These are phyloP conservation scores for Heliothis virescens DNA, from an alignment of 1,140 invertebrate genomes.

Conservation along the genomic window DNA sequence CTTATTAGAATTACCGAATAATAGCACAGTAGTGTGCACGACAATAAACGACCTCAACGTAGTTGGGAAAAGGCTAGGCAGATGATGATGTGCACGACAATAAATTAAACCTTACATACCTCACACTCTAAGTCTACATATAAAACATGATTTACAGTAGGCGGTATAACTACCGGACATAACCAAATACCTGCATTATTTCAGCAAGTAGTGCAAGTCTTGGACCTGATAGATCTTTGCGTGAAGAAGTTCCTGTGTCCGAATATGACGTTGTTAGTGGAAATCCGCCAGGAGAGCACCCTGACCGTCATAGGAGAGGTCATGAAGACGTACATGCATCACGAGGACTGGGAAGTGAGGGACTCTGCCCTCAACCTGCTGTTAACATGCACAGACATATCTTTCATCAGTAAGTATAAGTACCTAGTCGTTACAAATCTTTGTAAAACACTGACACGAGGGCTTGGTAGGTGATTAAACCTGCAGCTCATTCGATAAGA, in stretches of 20 bases:
- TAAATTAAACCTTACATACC: too few relatives aligned
- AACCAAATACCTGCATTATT: constrained; percentile 51
- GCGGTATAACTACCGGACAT: too few relatives aligned
- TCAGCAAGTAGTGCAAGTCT: constrained; percentile 88
- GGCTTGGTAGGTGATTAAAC: too few relatives aligned
- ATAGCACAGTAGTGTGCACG: too few relatives aligned
- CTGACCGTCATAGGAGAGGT: constrained; percentile 87
- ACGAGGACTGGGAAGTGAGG: constrained; percentile 89
- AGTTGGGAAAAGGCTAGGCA: too few relatives aligned
- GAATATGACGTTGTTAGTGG: constrained; percentile 89
- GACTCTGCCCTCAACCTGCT: constrained; percentile 90
- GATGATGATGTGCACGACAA: too few relatives aligned
- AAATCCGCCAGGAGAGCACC: constrained; percentile 86
- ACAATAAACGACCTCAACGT: too few relatives aligned
- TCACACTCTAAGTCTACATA: too few relatives aligned
- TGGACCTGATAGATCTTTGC: constrained; percentile 89
- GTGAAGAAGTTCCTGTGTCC: constrained; percentile 90
- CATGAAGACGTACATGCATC: constrained; percentile 88
- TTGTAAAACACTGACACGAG: too few relatives aligned
- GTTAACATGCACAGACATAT: constrained; percentile 88
- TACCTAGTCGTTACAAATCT: constrained; percentile 33
- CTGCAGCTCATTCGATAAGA: too few relatives aligned
- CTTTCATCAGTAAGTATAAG: constrained; percentile 89
- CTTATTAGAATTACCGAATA: too few relatives aligned
- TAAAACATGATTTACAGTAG: too few relatives aligned